A percentile compares a stretch with the other conserved stretches of the same genome.
These are phyloP conservation scores for Ptilodon capucinus DNA, from an alignment of 2,888 invertebrate genomes.

Conservation along the genomic window DNA sequence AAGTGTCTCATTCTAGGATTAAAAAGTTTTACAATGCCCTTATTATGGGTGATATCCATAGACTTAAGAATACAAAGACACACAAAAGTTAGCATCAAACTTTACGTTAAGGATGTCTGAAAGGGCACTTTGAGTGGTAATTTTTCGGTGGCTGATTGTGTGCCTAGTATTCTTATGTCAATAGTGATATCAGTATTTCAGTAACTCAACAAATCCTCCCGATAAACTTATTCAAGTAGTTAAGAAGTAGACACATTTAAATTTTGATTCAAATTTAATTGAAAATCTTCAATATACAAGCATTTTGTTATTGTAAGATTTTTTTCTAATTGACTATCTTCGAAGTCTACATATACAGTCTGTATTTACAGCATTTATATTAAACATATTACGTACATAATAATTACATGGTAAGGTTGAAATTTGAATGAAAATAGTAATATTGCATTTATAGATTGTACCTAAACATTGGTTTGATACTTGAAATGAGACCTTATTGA, in stretches of 20 bases:
- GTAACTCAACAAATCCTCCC: too few relatives aligned
- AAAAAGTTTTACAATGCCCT: conserved; percentile 8
- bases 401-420: neutral
- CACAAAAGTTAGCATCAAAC: too few relatives aligned
- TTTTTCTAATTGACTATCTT: neutral
- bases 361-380: neutral
- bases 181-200: too few relatives aligned
- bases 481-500: conserved; percentile 34
- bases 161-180: too few relatives aligned
- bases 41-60: neutral
- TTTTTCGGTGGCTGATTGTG: too few relatives aligned
- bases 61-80: too few relatives aligned
- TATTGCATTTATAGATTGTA: neutral
- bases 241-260: too few relatives aligned
- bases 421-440: neutral
- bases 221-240: too few relatives aligned
- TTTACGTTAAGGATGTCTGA: too few relatives aligned
- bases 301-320: neutral
- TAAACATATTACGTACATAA: too few relatives aligned
- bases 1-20: conserved; percentile 35
- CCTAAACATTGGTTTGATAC: conserved; percentile 5
- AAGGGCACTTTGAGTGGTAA: too few relatives aligned
- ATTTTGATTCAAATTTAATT: too few relatives aligned
- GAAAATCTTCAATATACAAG: neutral
- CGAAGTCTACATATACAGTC: neutral